phyloP scores from a whole-genome alignment of 2,888 invertebrate genomes.

The Drosophila acutilabella region DNA sequence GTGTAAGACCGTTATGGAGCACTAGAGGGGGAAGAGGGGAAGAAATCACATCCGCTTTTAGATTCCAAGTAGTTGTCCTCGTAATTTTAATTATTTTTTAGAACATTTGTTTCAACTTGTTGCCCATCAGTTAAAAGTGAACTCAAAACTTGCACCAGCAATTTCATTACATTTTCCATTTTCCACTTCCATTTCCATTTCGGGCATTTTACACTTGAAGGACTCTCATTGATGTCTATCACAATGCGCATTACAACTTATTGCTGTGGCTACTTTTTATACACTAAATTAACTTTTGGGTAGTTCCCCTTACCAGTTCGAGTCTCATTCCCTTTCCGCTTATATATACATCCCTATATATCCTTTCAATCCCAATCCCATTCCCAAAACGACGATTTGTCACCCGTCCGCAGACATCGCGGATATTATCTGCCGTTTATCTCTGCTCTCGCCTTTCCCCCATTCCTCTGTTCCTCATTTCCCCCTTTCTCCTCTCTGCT shows the following conservation, averaged over 20 bases:
- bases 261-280: conserved; percentile 74
- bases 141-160: conserved; percentile 45
- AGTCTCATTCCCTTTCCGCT: background rate
- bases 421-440: conserved; percentile 70
- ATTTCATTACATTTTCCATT: conserved; percentile 49
- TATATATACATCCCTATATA: background rate
- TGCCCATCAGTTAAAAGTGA: conserved; percentile 69
- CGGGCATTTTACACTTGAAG: conserved; percentile 64
- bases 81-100: conserved; percentile 67
- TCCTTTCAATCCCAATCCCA: conserved; percentile 8
- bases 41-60: conserved; percentile 35
- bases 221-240: conserved; percentile 62
- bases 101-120: conserved; percentile 66
- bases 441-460: conserved; percentile 31
- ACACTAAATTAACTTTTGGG: conserved; percentile 73
- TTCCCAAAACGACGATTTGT: conserved; percentile 42
- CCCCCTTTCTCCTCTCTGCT: background rate
- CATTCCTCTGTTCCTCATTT: background rate
- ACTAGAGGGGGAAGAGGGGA: conserved; percentile 27
- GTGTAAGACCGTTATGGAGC: conserved; percentile 63
- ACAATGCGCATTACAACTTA: conserved; percentile 67
- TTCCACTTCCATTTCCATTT: conserved; percentile 43
- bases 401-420: conserved; percentile 42
- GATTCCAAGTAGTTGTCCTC: conserved; percentile 25
- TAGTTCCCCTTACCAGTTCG: background rate